Conservation (phyloP, 2,888 invertebrate species). For the Platynereis dumerilii region DNA sequence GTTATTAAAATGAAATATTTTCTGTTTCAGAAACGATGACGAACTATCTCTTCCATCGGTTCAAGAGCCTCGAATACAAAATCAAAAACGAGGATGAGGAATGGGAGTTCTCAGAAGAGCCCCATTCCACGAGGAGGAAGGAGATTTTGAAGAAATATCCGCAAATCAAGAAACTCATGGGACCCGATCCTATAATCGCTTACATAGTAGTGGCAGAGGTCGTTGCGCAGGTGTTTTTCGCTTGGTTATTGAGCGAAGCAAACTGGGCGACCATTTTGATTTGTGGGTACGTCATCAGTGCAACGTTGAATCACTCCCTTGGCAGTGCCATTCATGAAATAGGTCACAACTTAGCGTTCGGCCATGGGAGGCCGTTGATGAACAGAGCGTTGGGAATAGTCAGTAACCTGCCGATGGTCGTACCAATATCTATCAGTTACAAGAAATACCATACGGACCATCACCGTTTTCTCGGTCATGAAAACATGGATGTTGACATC, state of each 20-base stretch:
- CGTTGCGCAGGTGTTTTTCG: conserved; percentile 25
- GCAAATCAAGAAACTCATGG: conserved; percentile 63
- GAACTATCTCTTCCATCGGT: conserved; percentile 12
- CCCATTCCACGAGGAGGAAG: conserved; percentile 90
- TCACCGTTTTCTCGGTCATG: conserved; percentile 61
- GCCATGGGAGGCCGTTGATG: conserved; percentile 51
- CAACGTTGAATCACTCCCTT: conserved; percentile 59
- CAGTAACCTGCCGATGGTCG: conserved; percentile 58
- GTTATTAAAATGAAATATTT: too few relatives aligned
- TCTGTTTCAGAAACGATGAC: conserved; percentile 2
- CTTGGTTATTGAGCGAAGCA: conserved; percentile 43
- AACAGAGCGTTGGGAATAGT: conserved; percentile 58
- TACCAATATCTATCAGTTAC: conserved; percentile 62
- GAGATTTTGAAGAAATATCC: conserved; percentile 74
- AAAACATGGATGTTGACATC: conserved; percentile 60
- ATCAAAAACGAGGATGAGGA: conserved; percentile 62
- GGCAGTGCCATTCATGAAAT: conserved; percentile 63
- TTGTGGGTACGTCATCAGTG: conserved; percentile 50
- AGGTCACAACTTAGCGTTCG: conserved; percentile 62
- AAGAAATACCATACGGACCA: conserved; percentile 63
- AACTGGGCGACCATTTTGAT: conserved; percentile 51
- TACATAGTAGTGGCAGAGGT: conserved; percentile 50
- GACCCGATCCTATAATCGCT: conserved; percentile 55
- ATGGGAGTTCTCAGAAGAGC: conserved; percentile 95
- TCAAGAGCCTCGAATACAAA: conserved; percentile 1